Conservation (phyloP, 2,797 vertebrate genomes). For the Tamandua tetradactyla region DNA sequence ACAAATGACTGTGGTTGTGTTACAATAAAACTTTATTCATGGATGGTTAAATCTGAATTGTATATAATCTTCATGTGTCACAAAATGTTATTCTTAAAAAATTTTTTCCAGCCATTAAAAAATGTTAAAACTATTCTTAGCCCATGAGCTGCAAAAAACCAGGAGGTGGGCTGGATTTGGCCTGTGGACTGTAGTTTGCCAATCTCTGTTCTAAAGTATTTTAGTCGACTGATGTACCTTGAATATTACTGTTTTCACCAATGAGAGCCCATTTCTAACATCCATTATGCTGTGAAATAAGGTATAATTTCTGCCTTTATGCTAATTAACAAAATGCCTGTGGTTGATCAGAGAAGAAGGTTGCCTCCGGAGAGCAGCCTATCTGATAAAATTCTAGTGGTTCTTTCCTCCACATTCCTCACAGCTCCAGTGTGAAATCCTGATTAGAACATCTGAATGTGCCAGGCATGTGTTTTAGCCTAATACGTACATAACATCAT, state of each 20-base stretch:
- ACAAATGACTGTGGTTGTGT: background rate
- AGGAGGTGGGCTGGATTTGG: background rate
- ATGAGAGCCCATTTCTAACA: background rate
- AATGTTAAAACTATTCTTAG: background rate
- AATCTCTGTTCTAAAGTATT: background rate
- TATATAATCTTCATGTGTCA: background rate
- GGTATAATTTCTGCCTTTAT: background rate
- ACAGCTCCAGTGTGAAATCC: background rate
- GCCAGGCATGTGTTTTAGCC: background rate
- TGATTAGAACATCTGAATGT: background rate
- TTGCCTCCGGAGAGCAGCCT: background rate
- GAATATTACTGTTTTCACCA: background rate
- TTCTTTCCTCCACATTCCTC: background rate
- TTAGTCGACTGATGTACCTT: background rate
- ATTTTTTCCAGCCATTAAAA: background rate
- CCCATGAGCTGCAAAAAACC: background rate
- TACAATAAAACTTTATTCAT: background rate
- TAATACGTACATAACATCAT: background rate
- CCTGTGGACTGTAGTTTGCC: background rate
- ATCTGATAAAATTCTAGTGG: background rate
- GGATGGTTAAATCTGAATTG: background rate
- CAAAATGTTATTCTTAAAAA: background rate
- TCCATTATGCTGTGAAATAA: conserved; percentile 20
- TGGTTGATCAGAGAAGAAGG: background rate
- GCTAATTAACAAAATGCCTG: background rate